Evolutionary conservation across 2,113 vertebrate species (phyloP), one percentile per base, ranked within the genome.

Genomic region (Podocnemis expansa): DNA sequence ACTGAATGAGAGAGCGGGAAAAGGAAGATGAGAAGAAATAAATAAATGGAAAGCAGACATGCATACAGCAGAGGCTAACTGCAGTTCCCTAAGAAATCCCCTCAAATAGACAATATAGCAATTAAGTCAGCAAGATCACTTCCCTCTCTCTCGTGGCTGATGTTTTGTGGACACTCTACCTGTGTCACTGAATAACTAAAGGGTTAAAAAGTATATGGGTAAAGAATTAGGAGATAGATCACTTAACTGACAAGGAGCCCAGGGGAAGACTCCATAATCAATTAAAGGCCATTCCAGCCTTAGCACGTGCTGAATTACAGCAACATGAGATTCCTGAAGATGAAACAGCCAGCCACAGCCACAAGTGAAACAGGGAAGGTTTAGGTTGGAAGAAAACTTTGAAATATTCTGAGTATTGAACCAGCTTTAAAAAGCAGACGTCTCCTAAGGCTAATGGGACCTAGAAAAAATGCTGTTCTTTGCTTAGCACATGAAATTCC

Each of bases 261-360:
- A 80, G 63, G 75, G 29, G 38, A 78, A 93, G 54, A 89, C 3
- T 14, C 63, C 78, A 88, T 80, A 14, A 76, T 83, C 56, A 89
- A 84, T 92, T 79, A 87, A 83, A 92, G 81, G 85, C 60, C 87
- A 93, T 87, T 92, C 76, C 88, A 94, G 92, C 89, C 31, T 89
- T 87, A 60, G 84, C 94, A 91, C 82, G 80, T 11, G 0, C 70
- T 73, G 78, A 10, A 55, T 79, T 89, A 70, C 7, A 95, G 75
- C 78, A 56, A 89, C 92, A 60, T 38, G 79, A 80, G 93, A 51
- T 92, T 91, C 85, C 56, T 8, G 5, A 88, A 56, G 76, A 91
- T 93, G 78, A 95, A 95, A 91, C 75, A 78, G 84, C 29, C 82
- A 88, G 63, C 84, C 94, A 54, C 63, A 87, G 85, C 55, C 81